These are phyloP conservation scores for Lasaia peninsularis DNA, from an alignment of 1,140 invertebrate genomes.

Conservation along the genomic window DNA sequence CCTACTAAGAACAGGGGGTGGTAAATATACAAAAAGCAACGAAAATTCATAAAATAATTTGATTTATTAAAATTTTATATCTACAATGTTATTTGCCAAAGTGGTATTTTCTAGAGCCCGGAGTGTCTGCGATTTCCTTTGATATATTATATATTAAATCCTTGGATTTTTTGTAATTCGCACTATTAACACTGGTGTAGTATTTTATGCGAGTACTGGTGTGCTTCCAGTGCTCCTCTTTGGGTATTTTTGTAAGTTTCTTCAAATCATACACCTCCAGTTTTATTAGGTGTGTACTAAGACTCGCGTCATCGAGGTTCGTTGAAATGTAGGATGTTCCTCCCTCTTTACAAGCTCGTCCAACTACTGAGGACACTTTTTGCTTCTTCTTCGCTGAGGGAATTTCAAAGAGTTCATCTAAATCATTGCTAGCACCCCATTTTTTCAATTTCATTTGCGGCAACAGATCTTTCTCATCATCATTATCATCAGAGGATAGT, in stretches of 20 bases:
- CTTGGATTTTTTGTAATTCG: no score
- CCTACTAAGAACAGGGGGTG: neutral
- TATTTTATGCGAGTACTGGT: neutral
- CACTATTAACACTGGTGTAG: no score
- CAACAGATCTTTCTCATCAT: neutral
- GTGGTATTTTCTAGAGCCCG: no score
- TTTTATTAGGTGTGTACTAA: constrained; percentile 9
- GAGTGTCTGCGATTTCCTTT: no score
- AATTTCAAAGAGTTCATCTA: constrained; percentile 16
- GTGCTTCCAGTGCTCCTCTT: constrained; percentile 7
- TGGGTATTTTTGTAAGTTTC: constrained; percentile 10
- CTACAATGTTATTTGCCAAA: constrained; percentile 6
- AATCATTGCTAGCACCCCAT: neutral
- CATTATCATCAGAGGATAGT: neutral
- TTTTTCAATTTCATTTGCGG: neutral
- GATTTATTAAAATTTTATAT: constrained; percentile 1
- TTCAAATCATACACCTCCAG: constrained; percentile 10
- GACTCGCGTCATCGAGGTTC: constrained; percentile 4
- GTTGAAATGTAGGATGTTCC: constrained; percentile 16
- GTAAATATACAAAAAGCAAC: neutral
- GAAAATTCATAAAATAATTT: neutral
- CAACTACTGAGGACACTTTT: constrained; percentile 11
- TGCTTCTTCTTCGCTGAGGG: constrained; percentile 9
- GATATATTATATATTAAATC: no score
- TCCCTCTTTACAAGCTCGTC: constrained; percentile 9